These are phyloP conservation scores for Cottus gobio DNA, from an alignment of 2,113 vertebrate species.

Conservation along the genomic window DNA sequence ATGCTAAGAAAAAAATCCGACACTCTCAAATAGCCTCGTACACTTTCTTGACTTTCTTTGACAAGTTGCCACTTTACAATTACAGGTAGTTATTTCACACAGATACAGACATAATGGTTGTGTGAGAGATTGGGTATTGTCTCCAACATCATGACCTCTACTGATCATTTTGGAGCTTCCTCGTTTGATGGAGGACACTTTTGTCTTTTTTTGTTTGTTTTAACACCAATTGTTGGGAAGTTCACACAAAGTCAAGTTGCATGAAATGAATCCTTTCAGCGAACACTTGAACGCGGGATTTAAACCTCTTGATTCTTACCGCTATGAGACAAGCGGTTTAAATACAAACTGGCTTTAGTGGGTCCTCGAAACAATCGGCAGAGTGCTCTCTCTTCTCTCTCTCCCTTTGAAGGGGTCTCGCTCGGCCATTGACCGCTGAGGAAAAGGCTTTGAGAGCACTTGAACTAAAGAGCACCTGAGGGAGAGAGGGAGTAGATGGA, in stretches of 20 bases:
- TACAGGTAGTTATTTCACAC: not conserved
- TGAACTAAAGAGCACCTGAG: slow-evolving; percentile 65
- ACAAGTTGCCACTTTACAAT: not conserved
- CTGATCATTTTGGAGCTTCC: not conserved
- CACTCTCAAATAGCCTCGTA: not conserved
- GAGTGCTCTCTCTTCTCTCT: slow-evolving; percentile 34
- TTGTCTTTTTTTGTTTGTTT: not conserved
- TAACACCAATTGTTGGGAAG: not conserved
- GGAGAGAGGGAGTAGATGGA: slow-evolving; percentile 39
- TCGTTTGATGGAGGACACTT: not conserved
- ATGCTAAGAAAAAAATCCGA: not conserved
- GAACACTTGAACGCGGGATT: not conserved
- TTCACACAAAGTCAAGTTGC: slow-evolving; percentile 17
- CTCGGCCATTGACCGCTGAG: slow-evolving; percentile 58
- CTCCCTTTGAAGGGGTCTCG: slow-evolving; percentile 53
- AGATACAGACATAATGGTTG: not conserved
- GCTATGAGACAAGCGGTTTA: not conserved
- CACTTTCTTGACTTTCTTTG: not conserved
- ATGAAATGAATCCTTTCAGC: not conserved
- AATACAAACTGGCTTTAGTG: not conserved
- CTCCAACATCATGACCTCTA: not conserved
- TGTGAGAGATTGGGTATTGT: not conserved
- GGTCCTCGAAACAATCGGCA: not conserved
- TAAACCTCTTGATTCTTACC: not conserved
- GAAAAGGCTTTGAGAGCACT: slow-evolving; percentile 58